Base-by-base conservation (phyloP, 1,140 invertebrate genomes). In the Plutomurus gul region DNA sequence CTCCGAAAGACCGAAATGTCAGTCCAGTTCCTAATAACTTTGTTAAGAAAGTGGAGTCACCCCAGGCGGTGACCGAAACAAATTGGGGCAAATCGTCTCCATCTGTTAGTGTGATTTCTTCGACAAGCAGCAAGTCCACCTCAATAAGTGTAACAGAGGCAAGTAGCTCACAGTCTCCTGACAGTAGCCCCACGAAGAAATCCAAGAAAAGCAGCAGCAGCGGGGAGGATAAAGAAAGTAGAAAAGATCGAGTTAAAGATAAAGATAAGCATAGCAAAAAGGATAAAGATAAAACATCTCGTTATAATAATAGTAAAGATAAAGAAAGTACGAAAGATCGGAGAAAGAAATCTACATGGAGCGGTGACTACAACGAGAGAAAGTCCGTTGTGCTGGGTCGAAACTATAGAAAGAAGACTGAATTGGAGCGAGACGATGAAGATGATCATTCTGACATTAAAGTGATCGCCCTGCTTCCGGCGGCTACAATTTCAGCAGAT, bases 351-450 rank as follows among this genome's bases (percentile, higher is more conserved):
- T 13, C 36, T 3, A 16, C 43, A 18, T 30, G 37, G 49, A 78
- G n/a, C n/a, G n/a, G 72, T 16, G 75, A 77, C 20, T 70, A 77
- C 30, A 49, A 27, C 25, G 65, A 27, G 33, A 74, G 77, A 27
- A 80, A 47, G 40, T 27, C 22, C 3, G 60, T 56, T 0, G 82
- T 83, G 1, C 49, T 81, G 13, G 11, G n/a, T 27, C 30, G 75
- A 43, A 83, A 74, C 20, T 83, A 83, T 51, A 22, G 82, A 37
- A 81, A 80, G 33, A 47, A 39, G 18, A 40, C 51, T 16, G 49
- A 40, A 13, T 60, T 65, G 71, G 47, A 25, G 13, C 51, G 40
- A 1, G 37, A 22, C 4, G 60, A 78, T 11, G 75, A 81, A 25
- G 78, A 79, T 25, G 78, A 80, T 6, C n/a, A 27, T 22, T 25